Evolutionary conservation across 2,888 invertebrate genomes (phyloP).

Genomic region (Aporophyla nigra): DNA sequence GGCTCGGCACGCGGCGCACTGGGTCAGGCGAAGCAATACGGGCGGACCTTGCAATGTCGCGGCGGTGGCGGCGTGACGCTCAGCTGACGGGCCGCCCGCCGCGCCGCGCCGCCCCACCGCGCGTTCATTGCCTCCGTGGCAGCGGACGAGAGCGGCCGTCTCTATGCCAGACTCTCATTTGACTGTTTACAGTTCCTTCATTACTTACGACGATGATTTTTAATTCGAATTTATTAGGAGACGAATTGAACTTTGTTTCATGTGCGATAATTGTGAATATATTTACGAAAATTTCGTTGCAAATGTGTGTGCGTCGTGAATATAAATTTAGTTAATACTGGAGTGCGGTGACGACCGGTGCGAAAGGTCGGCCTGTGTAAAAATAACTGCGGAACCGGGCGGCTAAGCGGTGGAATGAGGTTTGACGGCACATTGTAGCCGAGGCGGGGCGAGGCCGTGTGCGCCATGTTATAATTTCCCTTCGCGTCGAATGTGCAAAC

Average conservation of each 20-base stretch:
- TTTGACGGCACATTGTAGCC: conserved; percentile 90
- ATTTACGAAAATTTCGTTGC: conserved; percentile 69
- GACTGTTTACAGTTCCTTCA: conserved; percentile 69
- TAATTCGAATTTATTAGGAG: conserved; percentile 50
- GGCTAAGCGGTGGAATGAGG: conserved; percentile 90
- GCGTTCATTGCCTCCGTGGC: conserved; percentile 94
- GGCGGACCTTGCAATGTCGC: conserved; percentile 92
- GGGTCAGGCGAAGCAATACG: conserved; percentile 87
- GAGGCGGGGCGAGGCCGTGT: conserved; percentile 90
- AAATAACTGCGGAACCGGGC: conserved; percentile 91
- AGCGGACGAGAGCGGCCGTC: conserved; percentile 87
- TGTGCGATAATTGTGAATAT: conserved; percentile 66
- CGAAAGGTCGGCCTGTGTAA: conserved; percentile 91
- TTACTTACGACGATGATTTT: conserved; percentile 61
- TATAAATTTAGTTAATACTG: conserved; percentile 81
- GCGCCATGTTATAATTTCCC: conserved; percentile 91
- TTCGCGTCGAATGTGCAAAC: conserved; percentile 90
- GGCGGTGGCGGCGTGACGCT: conserved; percentile 85
- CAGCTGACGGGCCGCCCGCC: conserved; percentile 89
- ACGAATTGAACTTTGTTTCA: conserved; percentile 49
- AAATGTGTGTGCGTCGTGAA: conserved; percentile 86
- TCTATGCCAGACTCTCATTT: conserved; percentile 75
- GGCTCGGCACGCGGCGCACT: conserved; percentile 80
- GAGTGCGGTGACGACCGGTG: conserved; percentile 90
- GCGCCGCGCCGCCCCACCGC: conserved; percentile 77